These are phyloP conservation scores for Neolamprologus longior DNA, from an alignment of 2,113 vertebrate species.

Conservation along the genomic window DNA sequence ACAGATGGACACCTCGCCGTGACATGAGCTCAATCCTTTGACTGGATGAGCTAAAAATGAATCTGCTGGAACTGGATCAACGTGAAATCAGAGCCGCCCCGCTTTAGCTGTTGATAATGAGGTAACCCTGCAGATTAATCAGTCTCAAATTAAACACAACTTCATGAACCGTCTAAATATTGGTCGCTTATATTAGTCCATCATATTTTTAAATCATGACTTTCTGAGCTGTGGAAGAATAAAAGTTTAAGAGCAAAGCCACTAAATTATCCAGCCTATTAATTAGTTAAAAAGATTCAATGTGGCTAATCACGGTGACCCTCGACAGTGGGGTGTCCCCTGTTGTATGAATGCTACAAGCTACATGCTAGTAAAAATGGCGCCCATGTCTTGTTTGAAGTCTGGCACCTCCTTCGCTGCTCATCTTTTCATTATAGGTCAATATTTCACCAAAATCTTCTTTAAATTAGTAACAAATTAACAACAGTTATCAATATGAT, in stretches of 20 bases:
- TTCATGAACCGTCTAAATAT: fast-evolving
- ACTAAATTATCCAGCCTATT: fast-evolving
- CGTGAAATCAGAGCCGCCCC: fast-evolving
- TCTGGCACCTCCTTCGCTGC: neutral
- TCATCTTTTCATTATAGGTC: neutral
- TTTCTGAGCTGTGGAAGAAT: neutral
- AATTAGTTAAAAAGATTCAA: fast-evolving
- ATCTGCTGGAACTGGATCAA: neutral
- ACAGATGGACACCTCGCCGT: fast-evolving
- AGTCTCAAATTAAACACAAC: neutral
- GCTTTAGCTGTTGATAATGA: neutral
- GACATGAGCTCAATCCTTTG: neutral
- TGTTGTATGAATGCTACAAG: neutral
- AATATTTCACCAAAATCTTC: fast-evolving
- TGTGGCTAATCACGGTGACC: neutral
- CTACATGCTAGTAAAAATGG: neutral
- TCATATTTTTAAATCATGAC: neutral
- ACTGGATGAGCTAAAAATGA: neutral
- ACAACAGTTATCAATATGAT: neutral
- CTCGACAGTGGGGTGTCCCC: neutral
- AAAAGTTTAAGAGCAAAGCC: neutral
- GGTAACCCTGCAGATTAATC: neutral
- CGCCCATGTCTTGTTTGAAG: fast-evolving
- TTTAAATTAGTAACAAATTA: fast-evolving
- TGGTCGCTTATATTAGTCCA: neutral